These are phyloP conservation scores for Cebus imitator DNA, from an alignment of 2,113 vertebrate species.

Conservation along the genomic window DNA sequence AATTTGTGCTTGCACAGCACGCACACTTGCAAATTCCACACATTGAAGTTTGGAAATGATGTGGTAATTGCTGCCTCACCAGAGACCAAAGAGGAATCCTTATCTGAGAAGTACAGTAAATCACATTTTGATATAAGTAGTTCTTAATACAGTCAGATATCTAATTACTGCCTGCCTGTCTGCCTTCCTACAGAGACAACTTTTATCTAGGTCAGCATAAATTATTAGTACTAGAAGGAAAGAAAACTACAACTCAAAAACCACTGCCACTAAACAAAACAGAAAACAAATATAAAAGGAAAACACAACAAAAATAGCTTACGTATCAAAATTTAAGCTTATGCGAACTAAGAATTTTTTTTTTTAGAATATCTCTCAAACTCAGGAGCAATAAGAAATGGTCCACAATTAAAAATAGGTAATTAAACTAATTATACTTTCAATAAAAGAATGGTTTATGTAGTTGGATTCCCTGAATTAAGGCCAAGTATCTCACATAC, in stretches of 20 bases:
- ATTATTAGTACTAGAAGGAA: background rate
- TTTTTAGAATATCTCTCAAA: background rate
- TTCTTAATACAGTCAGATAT: conserved; percentile 48
- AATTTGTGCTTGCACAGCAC: conserved; percentile 40
- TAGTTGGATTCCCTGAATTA: background rate
- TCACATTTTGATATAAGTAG: conserved; percentile 58
- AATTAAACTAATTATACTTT: background rate
- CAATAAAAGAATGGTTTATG: background rate
- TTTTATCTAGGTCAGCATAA: conserved; percentile 55
- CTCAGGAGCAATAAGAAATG: background rate
- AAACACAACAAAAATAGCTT: background rate
- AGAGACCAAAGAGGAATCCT: conserved; percentile 57
- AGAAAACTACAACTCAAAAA: conserved; percentile 17
- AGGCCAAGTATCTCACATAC: background rate
- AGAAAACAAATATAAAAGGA: background rate
- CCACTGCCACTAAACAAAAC: background rate
- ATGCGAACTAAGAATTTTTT: background rate
- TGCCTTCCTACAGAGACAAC: conserved; percentile 48
- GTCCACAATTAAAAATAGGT: background rate
- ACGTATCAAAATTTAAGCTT: conserved; percentile 11
- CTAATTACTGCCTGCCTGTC: conserved; percentile 53
- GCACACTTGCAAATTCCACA: conserved; percentile 25
- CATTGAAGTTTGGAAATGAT: conserved; percentile 18
- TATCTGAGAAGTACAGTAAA: conserved; percentile 59
- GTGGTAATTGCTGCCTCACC: conserved; percentile 45